Percentiles rank a stretch among this genome's conserved stretches.
phyloP scores from a whole-genome alignment of 2,797 vertebrate genomes.

The Sorex maritimensis region DNA sequence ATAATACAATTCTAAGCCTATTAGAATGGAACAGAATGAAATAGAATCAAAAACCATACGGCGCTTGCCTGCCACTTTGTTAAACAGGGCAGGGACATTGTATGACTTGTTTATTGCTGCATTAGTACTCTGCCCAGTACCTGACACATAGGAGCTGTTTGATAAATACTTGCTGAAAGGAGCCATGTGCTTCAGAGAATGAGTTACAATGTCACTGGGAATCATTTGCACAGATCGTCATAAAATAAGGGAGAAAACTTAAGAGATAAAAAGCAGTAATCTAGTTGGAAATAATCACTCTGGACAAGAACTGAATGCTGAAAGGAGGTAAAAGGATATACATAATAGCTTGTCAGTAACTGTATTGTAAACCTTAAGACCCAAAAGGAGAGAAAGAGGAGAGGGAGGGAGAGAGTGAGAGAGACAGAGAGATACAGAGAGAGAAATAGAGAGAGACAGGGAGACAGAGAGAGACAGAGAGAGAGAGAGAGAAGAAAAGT shows the following conservation, averaged over 20 bases:
- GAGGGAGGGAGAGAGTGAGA: too few species aligned
- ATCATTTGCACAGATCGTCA: not conserved
- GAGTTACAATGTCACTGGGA: not conserved
- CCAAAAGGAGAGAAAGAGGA: too few species aligned
- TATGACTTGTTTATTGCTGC: not conserved
- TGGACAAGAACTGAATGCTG: too few species aligned
- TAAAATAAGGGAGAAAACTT: not conserved
- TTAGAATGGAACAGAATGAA: constrained; percentile 27
- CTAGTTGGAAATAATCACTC: too few species aligned
- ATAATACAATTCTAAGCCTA: not conserved
- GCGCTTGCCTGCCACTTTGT: not conserved
- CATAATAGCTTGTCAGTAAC: too few species aligned
- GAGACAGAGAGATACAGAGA: too few species aligned
- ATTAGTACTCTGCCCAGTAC: not conserved
- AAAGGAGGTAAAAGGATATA: too few species aligned
- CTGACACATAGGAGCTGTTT: not conserved
- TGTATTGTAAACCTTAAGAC: too few species aligned
- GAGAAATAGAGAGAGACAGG: too few species aligned
- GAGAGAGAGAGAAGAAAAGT: too few species aligned
- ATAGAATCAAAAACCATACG: not conserved
- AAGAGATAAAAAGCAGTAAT: not conserved
- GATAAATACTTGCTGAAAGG: not conserved
- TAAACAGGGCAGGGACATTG: not conserved
- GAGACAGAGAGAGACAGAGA: too few species aligned
- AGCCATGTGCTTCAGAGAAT: not conserved